Percentiles rank a stretch among this genome's conserved stretches.
phyloP scores from a whole-genome alignment of 2,113 vertebrate genomes.

The rabbit (Oryctolagus cuniculus) region DNA sequence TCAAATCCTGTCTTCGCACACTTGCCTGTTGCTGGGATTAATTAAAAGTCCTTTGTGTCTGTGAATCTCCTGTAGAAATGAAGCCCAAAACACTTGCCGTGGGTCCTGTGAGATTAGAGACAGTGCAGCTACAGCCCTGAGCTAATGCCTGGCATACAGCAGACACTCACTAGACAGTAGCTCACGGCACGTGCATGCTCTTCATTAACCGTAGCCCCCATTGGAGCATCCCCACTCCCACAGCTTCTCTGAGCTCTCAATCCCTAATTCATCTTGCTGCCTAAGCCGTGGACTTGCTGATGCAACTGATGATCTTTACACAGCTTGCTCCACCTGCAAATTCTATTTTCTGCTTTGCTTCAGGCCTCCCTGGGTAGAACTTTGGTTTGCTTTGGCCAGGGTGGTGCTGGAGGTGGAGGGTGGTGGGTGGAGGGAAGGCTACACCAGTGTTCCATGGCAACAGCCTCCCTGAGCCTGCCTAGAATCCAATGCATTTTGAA shows the following conservation, averaged over 20 bases:
- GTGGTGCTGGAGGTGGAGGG: too few relatives aligned
- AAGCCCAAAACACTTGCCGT: too few relatives aligned
- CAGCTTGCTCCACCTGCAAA: too few relatives aligned
- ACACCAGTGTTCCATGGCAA: accelerated
- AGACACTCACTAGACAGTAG: accelerated
- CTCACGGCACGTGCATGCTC: accelerated
- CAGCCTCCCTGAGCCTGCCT: not conserved
- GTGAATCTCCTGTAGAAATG: too few relatives aligned
- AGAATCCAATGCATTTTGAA: not conserved
- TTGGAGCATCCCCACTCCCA: not conserved
- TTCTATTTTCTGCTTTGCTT: not conserved
- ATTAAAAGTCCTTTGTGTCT: not conserved
- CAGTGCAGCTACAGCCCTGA: accelerated
- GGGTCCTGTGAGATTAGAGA: too few relatives aligned
- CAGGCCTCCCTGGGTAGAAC: not conserved
- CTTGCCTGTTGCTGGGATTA: not conserved
- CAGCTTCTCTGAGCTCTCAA: not conserved
- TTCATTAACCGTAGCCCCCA: too few relatives aligned
- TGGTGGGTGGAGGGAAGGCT: too few relatives aligned
- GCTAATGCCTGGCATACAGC: too few relatives aligned
- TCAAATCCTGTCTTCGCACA: not conserved
- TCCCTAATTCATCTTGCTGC: not conserved
- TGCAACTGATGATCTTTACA: not conserved
- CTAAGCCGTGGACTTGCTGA: too few relatives aligned
- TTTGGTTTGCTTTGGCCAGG: not conserved